Percentiles rank a stretch among this genome's conserved stretches.
phyloP scores from a whole-genome alignment of 2,113 vertebrate genomes.

The Emydocephalus ijimae region DNA sequence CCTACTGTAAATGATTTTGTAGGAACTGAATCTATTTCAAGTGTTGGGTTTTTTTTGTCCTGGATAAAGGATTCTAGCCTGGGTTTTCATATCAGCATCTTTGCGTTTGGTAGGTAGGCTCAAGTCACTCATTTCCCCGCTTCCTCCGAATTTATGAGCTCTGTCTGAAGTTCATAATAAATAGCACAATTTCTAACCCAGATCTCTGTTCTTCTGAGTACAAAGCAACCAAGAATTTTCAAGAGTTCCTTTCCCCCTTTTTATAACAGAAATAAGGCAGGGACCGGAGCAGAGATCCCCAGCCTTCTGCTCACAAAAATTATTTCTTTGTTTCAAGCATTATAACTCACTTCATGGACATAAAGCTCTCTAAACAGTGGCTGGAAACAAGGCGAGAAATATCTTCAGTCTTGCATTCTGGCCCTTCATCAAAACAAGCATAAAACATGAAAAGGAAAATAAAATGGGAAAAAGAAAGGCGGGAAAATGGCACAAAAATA shows the following conservation, averaged over 20 bases:
- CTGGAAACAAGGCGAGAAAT: background rate
- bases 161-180: background rate
- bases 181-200: too few species aligned
- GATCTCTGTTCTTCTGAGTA: too few species aligned
- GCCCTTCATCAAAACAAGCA: background rate
- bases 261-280: background rate
- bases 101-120: background rate
- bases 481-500: background rate
- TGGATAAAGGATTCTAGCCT: background rate
- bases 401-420: background rate
- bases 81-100: background rate
- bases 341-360: background rate
- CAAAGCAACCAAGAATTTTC: too few species aligned
- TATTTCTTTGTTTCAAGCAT: background rate
- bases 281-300: background rate
- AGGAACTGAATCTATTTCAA: too few species aligned
- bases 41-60: background rate
- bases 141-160: background rate
- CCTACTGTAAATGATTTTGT: too few species aligned
- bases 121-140: background rate
- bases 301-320: background rate
- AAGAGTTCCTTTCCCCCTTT: too few species aligned
- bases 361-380: background rate
- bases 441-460: background rate
- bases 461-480: background rate